Evolutionary conservation across 2,888 invertebrate genomes (phyloP), one percentile per base, ranked within the genome.

Genomic region (Operophtera brumata): DNA sequence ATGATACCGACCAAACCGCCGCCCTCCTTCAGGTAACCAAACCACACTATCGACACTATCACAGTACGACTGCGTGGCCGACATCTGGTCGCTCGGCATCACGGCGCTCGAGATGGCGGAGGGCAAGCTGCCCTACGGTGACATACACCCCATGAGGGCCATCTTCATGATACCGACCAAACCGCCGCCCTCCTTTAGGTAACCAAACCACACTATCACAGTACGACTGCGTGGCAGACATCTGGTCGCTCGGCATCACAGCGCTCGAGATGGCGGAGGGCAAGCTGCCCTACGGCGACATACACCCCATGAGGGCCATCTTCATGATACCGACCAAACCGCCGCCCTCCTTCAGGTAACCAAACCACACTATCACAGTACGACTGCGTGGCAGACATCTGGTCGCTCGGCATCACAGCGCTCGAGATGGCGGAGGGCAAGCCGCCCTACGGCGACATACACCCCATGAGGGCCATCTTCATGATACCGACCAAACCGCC

Each of bases 401-500:
- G 99, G 99, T 98, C 98, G 71, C 90, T 96, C 61, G 96, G 96
- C 61, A 99, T 99, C 75, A 99, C 99, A 11, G 99, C 99, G 37
- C 91, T 99, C 52, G 99, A 99, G 92, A 99, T 99, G 99, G 99
- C 99, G 0, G 99, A 99, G 87, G 99, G 99, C 34, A 94, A 94
- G 79, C 98, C 98, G 1, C 99, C 99, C 0, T 99, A 99, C 79
- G 99, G 99, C 0, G 99, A 99, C 79, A 96, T 96, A 66, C 96
- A 97, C 87, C 96, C 96, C 11, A 97, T 97, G 96, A 85, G 97
- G 52, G 99, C 99, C 46, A 99, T 99, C 69, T 99, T 99, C 87
- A 99, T 99, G 99, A 99, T 99, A 71, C 99, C 99, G 9, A 99
- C 99, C 28, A 99, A 99, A 81, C 99, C 99, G 37, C 99, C 99